Conservation (phyloP, 2,797 vertebrate species). For the Labroides dimidiatus region DNA sequence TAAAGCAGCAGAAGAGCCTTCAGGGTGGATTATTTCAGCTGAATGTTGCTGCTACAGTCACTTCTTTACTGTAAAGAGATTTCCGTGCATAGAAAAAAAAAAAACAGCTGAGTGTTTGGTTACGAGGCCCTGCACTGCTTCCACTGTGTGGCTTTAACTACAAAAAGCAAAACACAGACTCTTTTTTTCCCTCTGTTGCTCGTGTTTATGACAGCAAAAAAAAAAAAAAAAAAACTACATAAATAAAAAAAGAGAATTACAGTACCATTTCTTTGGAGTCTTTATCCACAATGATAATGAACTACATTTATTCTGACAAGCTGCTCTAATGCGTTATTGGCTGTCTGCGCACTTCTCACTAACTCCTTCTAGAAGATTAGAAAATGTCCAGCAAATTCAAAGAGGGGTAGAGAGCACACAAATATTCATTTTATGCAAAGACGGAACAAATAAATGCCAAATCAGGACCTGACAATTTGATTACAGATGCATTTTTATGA, state of each 20-base stretch:
- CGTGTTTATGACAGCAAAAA: conserved; percentile 1
- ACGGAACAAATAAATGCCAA: conserved; percentile 27
- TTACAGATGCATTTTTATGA: conserved; percentile 18
- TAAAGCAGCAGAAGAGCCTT: conserved; percentile 42
- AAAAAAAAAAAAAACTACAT: too few relatives aligned
- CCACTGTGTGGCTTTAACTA: conserved; percentile 6
- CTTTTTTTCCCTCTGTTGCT: background rate
- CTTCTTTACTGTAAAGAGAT: conserved; percentile 32
- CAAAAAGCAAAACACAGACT: conserved; percentile 23
- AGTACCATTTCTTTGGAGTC: conserved; percentile 17
- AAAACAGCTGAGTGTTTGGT: conserved; percentile 39
- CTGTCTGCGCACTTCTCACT: background rate
- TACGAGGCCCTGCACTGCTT: conserved; percentile 13
- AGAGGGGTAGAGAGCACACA: conserved; percentile 4
- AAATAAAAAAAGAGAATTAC: conserved; percentile 17
- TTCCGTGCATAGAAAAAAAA: conserved; percentile 28
- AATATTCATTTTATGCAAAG: conserved; percentile 21
- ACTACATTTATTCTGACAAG: conserved; percentile 34
- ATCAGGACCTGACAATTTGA: conserved; percentile 33
- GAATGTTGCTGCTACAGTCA: too few relatives aligned
- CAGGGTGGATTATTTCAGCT: conserved; percentile 28
- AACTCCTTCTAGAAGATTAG: conserved; percentile 25
- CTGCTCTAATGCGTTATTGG: conserved; percentile 27
- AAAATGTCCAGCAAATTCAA: conserved; percentile 4
- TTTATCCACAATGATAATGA: conserved; percentile 21